Evolutionary conservation across 2,888 invertebrate species (phyloP).

Genomic region (Eledona agricola): DNA sequence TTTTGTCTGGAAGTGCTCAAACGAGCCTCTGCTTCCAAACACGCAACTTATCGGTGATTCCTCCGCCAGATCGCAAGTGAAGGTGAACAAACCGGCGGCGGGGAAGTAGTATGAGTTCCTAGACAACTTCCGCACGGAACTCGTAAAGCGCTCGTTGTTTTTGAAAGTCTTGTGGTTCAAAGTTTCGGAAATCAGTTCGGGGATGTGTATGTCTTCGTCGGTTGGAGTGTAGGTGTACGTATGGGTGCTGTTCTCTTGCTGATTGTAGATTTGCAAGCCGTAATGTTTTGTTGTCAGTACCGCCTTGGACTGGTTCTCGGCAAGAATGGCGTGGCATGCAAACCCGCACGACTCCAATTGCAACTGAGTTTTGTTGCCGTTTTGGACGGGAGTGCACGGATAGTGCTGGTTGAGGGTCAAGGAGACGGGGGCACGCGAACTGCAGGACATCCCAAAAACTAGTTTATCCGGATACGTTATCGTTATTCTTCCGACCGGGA

Average conservation of each 20-base stretch:
- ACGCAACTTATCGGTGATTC: conserved; percentile 37
- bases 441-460: conserved; percentile 69
- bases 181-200: conserved; percentile 53
- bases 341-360: conserved; percentile 69
- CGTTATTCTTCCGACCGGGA: conserved; percentile 76
- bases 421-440: conserved; percentile 45
- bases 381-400: conserved; percentile 63
- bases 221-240: conserved; percentile 60
- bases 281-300: conserved; percentile 67
- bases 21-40: conserved; percentile 43
- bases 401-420: conserved; percentile 64
- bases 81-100: conserved; percentile 64
- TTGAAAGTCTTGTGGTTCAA: conserved; percentile 66
- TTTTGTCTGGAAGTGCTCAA: conserved; percentile 22
- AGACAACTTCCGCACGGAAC: conserved; percentile 67
- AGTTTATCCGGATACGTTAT: conserved; percentile 71
- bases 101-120: conserved; percentile 70
- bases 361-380: conserved; percentile 59
- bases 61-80: conserved; percentile 50
- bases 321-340: conserved; percentile 65
- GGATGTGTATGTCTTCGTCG: conserved; percentile 43
- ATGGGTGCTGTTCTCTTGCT: conserved; percentile 53
- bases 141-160: conserved; percentile 68
- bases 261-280: conserved; percentile 65
- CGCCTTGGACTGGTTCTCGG: conserved; percentile 62